phyloP scores from a whole-genome alignment of 2,888 invertebrate genomes.

The Drosophila putrida region DNA sequence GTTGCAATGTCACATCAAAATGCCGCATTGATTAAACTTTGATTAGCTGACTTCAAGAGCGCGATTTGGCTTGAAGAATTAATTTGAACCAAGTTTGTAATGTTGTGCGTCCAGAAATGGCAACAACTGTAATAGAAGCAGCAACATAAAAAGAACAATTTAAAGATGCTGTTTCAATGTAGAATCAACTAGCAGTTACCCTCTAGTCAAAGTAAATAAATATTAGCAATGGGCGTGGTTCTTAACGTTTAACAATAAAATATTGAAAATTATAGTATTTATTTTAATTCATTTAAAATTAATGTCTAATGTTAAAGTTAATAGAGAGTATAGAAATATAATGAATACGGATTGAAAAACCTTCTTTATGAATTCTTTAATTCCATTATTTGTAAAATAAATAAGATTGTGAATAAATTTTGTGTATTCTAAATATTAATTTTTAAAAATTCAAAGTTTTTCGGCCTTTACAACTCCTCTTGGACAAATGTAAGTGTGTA shows the following conservation, averaged over 20 bases:
- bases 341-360: too few relatives aligned
- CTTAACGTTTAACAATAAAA: too few relatives aligned
- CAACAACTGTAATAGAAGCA: slow-evolving; percentile 53
- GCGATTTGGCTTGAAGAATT: slow-evolving; percentile 70
- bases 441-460: too few relatives aligned
- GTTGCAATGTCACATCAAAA: slow-evolving; percentile 66
- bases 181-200: background rate
- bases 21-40: slow-evolving; percentile 73
- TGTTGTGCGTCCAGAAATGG: slow-evolving; percentile 54
- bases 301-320: too few relatives aligned
- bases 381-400: too few relatives aligned
- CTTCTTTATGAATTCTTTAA: too few relatives aligned
- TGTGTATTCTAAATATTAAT: too few relatives aligned
- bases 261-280: too few relatives aligned
- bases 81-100: slow-evolving; percentile 64
- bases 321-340: too few relatives aligned
- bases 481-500: background rate
- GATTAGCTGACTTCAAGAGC: slow-evolving; percentile 59
- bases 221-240: too few relatives aligned
- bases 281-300: too few relatives aligned
- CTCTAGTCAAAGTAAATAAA: background rate
- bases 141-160: slow-evolving; percentile 22
- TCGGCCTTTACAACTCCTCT: background rate
- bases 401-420: too few relatives aligned
- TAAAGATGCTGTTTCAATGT: background rate